Conservation (phyloP, 2,888 invertebrate species). For the Drosophila macrothrix region DNA sequence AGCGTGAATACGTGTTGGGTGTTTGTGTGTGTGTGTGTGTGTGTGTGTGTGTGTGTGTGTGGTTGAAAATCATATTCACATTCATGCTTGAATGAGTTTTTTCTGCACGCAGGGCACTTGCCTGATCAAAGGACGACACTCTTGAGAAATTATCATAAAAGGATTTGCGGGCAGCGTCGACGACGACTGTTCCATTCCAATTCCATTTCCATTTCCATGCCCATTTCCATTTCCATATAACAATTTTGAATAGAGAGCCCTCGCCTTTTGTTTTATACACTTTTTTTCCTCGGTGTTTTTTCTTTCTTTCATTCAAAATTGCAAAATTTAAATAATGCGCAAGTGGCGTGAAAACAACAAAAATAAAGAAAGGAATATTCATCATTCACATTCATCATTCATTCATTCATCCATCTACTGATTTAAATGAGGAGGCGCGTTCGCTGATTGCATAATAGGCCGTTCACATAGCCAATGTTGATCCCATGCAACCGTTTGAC, state of each 20-base stretch:
- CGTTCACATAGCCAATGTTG: slow-evolving; percentile 40
- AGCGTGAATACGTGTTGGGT: slow-evolving; percentile 15
- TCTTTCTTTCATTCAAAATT: slow-evolving; percentile 58
- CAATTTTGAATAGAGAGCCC: slow-evolving; percentile 70
- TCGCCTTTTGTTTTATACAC: slow-evolving; percentile 62
- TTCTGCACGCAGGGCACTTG: slow-evolving; percentile 77
- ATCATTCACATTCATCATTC: slow-evolving; percentile 37
- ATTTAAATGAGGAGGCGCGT: slow-evolving; percentile 19
- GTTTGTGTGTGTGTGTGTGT: slow-evolving; percentile 53
- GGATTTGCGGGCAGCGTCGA: slow-evolving; percentile 73
- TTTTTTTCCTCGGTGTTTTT: slow-evolving; percentile 7
- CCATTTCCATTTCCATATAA: slow-evolving; percentile 32
- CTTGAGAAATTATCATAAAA: slow-evolving; percentile 85
- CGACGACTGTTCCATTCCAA: slow-evolving; percentile 35
- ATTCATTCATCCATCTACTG: slow-evolving; percentile 17
- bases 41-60: slow-evolving; percentile 65
- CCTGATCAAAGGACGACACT: slow-evolving; percentile 85
- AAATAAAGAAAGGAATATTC: slow-evolving; percentile 32
- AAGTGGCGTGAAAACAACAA: slow-evolving; percentile 72
- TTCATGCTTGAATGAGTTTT: slow-evolving; percentile 84
- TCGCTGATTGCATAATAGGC: slow-evolving; percentile 67
- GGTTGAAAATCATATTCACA: slow-evolving; percentile 79
- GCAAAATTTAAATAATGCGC: slow-evolving; percentile 77
- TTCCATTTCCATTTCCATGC: slow-evolving; percentile 11
- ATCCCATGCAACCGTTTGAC: slow-evolving; percentile 36